Conservation (phyloP, 2,113 vertebrate species). For the Pelmatolapia mariae region DNA sequence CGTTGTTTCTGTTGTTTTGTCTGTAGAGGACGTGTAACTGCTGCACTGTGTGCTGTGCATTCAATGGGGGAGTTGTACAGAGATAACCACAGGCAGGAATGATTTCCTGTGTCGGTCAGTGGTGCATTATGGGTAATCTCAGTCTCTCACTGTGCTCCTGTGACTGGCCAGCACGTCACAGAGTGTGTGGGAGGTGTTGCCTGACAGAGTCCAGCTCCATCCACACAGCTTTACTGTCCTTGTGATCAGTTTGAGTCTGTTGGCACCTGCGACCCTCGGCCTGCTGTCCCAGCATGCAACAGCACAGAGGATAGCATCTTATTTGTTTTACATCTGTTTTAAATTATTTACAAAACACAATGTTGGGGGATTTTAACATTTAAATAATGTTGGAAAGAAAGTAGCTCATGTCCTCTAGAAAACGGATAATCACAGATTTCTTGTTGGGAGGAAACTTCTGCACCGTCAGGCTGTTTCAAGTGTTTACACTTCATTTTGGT, state of each 20-base stretch:
- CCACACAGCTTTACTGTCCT: neutral
- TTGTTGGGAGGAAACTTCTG: neutral
- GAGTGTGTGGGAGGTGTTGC: neutral
- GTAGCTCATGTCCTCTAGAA: neutral
- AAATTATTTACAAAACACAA: neutral
- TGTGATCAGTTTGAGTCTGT: neutral
- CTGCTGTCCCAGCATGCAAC: neutral
- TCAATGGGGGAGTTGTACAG: neutral
- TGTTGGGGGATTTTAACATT: neutral
- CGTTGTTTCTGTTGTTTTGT: neutral
- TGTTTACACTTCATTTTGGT: neutral
- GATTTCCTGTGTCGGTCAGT: neutral
- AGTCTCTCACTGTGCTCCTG: neutral
- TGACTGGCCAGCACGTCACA: neutral
- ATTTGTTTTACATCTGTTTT: neutral
- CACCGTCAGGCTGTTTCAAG: neutral
- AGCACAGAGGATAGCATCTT: neutral
- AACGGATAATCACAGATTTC: neutral
- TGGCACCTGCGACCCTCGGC: neutral
- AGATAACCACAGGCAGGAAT: neutral
- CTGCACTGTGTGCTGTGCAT: neutral
- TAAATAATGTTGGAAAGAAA: neutral
- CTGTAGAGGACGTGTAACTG: neutral
- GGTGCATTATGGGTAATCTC: neutral
- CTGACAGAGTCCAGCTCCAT: neutral